Evolutionary conservation across 1,140 invertebrate genomes (phyloP).

Genomic region (Lordiphosa stackelbergi): DNA sequence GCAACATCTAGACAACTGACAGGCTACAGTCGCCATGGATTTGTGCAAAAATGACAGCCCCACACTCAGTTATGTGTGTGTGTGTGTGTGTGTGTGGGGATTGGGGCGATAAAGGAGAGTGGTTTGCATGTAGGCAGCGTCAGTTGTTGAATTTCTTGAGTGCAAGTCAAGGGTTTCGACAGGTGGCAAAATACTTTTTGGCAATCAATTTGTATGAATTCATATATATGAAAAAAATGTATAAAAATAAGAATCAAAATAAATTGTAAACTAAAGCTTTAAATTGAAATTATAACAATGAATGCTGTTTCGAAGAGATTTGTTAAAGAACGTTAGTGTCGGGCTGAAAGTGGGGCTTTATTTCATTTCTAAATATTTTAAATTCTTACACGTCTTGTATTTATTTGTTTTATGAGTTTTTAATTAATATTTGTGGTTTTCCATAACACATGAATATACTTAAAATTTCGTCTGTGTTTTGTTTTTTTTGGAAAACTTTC

Average conservation of each 20-base stretch:
- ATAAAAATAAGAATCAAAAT: constrained; percentile 2
- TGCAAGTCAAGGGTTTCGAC: constrained; percentile 64
- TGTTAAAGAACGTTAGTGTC: neutral
- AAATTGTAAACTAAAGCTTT: neutral
- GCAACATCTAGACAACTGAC: constrained; percentile 46
- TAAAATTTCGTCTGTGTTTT: too few relatives aligned
- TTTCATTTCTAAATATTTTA: too few relatives aligned
- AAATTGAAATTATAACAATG: constrained; percentile 53
- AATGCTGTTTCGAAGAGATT: constrained; percentile 51
- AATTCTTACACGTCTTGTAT: too few relatives aligned
- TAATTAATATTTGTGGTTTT: too few relatives aligned
- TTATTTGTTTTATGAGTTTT: too few relatives aligned
- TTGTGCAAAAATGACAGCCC: constrained; percentile 31
- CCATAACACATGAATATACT: too few relatives aligned
- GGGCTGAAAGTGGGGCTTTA: neutral
- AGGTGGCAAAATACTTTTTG: constrained; percentile 44
- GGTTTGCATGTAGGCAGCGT: constrained; percentile 44
- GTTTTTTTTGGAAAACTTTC: too few relatives aligned
- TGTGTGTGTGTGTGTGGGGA: too few relatives aligned
- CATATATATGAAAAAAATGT: neutral
- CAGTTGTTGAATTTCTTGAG: constrained; percentile 53
- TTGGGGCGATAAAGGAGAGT: too few relatives aligned
- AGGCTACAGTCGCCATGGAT: constrained; percentile 30
- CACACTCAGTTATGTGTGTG: neutral
- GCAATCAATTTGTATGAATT: constrained; percentile 22